Conservation (phyloP, 2,797 vertebrate genomes). For the Valencia hispanica region DNA sequence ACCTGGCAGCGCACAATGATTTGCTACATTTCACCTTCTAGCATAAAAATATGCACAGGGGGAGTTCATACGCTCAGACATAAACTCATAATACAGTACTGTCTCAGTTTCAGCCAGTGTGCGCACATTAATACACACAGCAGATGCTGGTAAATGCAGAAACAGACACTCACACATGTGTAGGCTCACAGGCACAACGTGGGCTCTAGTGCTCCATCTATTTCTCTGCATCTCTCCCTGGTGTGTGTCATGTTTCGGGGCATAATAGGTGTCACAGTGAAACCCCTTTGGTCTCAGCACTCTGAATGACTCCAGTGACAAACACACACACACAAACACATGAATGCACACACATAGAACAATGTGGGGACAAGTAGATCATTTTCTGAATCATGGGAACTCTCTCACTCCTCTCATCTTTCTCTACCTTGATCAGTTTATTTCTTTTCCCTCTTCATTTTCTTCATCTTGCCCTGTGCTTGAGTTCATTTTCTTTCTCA, state of each 20-base stretch:
- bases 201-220: conserved; percentile 24
- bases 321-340: conserved; percentile 39
- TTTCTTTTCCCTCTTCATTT: conserved; percentile 40
- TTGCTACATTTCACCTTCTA: conserved; percentile 70
- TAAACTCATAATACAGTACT: conserved; percentile 42
- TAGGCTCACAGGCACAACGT: conserved; percentile 17
- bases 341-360: conserved; percentile 39
- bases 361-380: conserved; percentile 69
- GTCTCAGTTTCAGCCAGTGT: conserved; percentile 34
- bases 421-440: conserved; percentile 46
- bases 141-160: conserved; percentile 36
- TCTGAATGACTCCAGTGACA: conserved; percentile 72
- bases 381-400: conserved; percentile 76
- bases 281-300: conserved; percentile 77
- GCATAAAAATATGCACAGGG: conserved; percentile 66
- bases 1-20: conserved; percentile 59
- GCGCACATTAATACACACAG: conserved; percentile 34
- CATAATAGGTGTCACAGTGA: conserved; percentile 80
- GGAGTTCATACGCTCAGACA: conserved; percentile 54
- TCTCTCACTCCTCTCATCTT: conserved; percentile 61
- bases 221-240: conserved; percentile 54
- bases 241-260: conserved; percentile 79
- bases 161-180: conserved; percentile 8
- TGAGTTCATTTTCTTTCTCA: conserved; percentile 32
- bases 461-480: conserved; percentile 23